Base-by-base conservation (phyloP, 2,888 invertebrate species). In the Druceiella hillmani region DNA sequence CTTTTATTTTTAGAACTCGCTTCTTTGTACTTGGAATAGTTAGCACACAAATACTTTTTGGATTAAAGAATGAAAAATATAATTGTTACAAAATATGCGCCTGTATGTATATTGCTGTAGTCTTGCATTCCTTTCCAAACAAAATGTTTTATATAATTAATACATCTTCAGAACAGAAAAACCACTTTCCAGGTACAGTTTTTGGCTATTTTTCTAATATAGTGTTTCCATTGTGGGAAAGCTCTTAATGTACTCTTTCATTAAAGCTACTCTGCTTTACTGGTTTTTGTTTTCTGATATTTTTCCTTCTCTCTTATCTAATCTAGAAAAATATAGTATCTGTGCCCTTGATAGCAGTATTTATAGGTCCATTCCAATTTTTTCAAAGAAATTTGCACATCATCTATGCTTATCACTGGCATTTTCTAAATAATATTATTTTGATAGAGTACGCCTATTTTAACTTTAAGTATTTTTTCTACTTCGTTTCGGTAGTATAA, bases 41-140 rank as follows among this genome's bases (percentile, higher is more conserved):
- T 22, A 12, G 39, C 33, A 39, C 39, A 42, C n/a, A 28, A 17
- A 31, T 33, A 28, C 27, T 42, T 40, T 33, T 42, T 20, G 39
- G 39, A 9, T n/a, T 29, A 9, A 27, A 35, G 17, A 39, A 39
- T 17, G 39, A 38, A 16, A 17, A 33, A 15, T 41, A n/a, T n/a
- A n/a, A n/a, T n/a, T n/a, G n/a, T n/a, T n/a, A 25, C 12, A 34
- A 26, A 34, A 34, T 3, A 34, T 16, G 4, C 34, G 1, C 10
- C 34, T 24, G 17, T 34, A 34, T 16, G 26, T 26, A n/a, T 9
- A 16, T 26, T n/a, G n/a, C n/a, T n/a, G n/a, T n/a, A n/a, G n/a
- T n/a, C n/a, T n/a, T n/a, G n/a, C n/a, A n/a, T n/a, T n/a, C n/a
- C n/a, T n/a, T n/a, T n/a, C n/a, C n/a, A n/a, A n/a, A n/a, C n/a